Conservation (phyloP, 1,140 invertebrate genomes). For the Formica exsecta region DNA sequence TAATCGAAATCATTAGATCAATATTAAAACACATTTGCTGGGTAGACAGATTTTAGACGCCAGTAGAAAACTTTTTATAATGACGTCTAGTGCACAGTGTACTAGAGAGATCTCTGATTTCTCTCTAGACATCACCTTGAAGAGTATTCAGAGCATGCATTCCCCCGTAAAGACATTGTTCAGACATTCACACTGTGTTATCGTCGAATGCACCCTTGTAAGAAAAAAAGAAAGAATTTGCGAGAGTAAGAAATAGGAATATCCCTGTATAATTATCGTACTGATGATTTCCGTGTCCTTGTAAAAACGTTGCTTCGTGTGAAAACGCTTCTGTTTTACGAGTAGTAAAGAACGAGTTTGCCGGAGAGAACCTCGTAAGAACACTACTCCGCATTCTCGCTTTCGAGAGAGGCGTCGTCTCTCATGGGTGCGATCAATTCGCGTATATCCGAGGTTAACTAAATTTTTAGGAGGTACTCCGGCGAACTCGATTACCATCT, state of each 20-base stretch:
- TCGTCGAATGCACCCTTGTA: constrained; percentile 64
- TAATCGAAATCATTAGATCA: background rate
- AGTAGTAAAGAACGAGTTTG: constrained; percentile 27
- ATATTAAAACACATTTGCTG: constrained; percentile 41
- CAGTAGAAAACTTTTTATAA: constrained; percentile 63
- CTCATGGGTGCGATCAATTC: constrained; percentile 27
- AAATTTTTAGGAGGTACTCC: constrained; percentile 45
- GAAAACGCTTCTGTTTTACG: constrained; percentile 71
- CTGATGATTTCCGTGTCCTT: constrained; percentile 52
- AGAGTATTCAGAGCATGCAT: constrained; percentile 69
- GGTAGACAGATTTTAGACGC: constrained; percentile 36
- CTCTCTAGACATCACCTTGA: constrained; percentile 62
- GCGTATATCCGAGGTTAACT: constrained; percentile 11
- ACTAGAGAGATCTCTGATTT: constrained; percentile 57
- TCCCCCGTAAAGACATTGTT: constrained; percentile 60
- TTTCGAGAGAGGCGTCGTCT: background rate
- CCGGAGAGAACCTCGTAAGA: constrained; percentile 36
- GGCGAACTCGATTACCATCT: constrained; percentile 25
- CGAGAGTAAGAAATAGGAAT: constrained; percentile 66
- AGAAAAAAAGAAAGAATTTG: constrained; percentile 39
- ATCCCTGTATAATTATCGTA: constrained; percentile 61
- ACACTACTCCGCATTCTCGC: background rate
- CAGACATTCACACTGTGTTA: constrained; percentile 59
- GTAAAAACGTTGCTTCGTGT: constrained; percentile 71
- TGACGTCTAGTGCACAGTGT: constrained; percentile 70